Evolutionary conservation across 2,888 invertebrate genomes (phyloP).

Genomic region (Oscheius sp.): DNA sequence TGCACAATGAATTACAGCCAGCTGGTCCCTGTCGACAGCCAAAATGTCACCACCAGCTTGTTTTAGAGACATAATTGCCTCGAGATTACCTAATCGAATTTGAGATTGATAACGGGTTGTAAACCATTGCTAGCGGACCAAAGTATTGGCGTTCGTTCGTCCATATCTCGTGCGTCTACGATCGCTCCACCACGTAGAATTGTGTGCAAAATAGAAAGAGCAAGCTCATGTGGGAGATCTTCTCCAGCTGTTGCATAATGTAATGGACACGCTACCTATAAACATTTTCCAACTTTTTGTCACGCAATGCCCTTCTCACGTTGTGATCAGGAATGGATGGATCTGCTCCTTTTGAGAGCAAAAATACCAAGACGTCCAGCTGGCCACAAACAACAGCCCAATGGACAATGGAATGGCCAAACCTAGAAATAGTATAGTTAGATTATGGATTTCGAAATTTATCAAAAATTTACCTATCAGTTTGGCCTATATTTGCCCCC

Average conservation of each 20-base stretch:
- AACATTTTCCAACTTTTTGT: neutral
- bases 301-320: slow-evolving; percentile 18
- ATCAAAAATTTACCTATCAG: slow-evolving; percentile 78
- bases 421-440: slow-evolving; percentile 70
- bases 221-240: slow-evolving; percentile 51
- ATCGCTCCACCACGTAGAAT: slow-evolving; percentile 76
- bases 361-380: slow-evolving; percentile 50
- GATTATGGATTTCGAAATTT: neutral
- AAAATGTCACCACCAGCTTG: slow-evolving; percentile 86
- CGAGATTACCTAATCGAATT: slow-evolving; percentile 79
- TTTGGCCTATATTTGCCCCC: slow-evolving; percentile 87
- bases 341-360: slow-evolving; percentile 52
- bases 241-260: slow-evolving; percentile 93
- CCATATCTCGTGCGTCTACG: slow-evolving; percentile 87
- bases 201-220: slow-evolving; percentile 54
- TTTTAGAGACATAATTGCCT: slow-evolving; percentile 87
- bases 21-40: slow-evolving; percentile 87
- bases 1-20: slow-evolving; percentile 95
- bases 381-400: slow-evolving; percentile 84
- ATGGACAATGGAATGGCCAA: slow-evolving; percentile 92
- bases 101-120: slow-evolving; percentile 10
- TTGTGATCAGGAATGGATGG: slow-evolving; percentile 42
- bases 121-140: slow-evolving; percentile 95
- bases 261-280: slow-evolving; percentile 89
- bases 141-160: slow-evolving; percentile 89